Evolutionary conservation across 2,888 invertebrate species (phyloP).

Genomic region (Drosophila bunnanda): DNA sequence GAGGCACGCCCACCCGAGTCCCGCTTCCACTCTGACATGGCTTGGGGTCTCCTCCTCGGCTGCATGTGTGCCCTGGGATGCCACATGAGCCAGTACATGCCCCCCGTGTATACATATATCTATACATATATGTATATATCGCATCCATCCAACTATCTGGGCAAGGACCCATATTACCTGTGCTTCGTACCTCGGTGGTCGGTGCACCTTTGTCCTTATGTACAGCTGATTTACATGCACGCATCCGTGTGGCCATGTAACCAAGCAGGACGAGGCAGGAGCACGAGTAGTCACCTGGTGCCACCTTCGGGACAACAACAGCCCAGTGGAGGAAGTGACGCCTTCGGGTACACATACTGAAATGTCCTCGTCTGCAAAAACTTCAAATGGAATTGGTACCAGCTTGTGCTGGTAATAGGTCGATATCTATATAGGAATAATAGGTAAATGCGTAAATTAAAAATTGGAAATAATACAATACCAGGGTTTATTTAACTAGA

Average conservation of each 20-base stretch:
- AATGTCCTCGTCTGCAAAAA: background rate
- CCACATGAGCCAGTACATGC: constrained; percentile 8
- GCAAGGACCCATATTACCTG: constrained; percentile 1
- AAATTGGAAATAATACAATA: background rate
- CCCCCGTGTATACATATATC: background rate
- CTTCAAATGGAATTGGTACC: background rate
- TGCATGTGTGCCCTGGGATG: constrained; percentile 7
- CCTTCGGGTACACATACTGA: constrained; percentile 1
- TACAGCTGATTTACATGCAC: constrained; percentile 12
- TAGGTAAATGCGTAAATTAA: background rate
- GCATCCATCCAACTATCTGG: constrained; percentile 11
- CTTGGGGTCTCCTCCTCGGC: background rate
- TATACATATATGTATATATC: background rate
- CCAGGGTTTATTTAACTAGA: background rate
- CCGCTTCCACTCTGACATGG: constrained; percentile 4
- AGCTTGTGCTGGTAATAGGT: background rate
- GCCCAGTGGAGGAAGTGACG: background rate
- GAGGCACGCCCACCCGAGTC: constrained; percentile 9
- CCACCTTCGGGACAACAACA: constrained; percentile 1
- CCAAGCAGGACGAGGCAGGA: background rate
- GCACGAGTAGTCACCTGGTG: background rate
- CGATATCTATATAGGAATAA: background rate
- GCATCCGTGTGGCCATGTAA: background rate
- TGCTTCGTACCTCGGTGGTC: background rate
- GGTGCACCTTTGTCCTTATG: constrained; percentile 10